Evolutionary conservation across 2,888 invertebrate genomes (phyloP).

Genomic region (Tenthredo distinguenda): DNA sequence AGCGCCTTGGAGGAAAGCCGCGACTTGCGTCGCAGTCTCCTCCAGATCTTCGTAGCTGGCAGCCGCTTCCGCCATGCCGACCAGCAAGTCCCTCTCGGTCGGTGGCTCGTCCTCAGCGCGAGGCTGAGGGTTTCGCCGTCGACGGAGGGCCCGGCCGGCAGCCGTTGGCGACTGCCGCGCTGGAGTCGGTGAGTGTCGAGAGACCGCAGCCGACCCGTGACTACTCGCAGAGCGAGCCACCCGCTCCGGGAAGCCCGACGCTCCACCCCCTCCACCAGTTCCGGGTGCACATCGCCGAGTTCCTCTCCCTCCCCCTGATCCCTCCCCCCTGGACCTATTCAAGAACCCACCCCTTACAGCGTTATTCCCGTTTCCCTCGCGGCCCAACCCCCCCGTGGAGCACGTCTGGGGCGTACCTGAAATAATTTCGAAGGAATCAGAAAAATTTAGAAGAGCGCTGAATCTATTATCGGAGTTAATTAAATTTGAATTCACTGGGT

Average conservation of each 20-base stretch:
- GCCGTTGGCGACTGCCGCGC: background rate
- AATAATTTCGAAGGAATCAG: background rate
- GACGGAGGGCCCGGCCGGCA: background rate
- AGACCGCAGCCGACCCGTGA: too few relatives aligned
- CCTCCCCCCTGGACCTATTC: too few relatives aligned
- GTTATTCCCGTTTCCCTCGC: too few relatives aligned
- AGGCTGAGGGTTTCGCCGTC: background rate
- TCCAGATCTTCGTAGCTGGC: slow-evolving; percentile 4
- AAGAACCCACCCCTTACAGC: too few relatives aligned
- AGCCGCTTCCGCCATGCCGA: slow-evolving; percentile 16
- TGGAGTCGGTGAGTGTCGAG: background rate
- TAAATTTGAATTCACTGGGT: background rate
- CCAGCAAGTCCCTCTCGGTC: slow-evolving; percentile 26
- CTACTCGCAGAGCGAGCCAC: too few relatives aligned
- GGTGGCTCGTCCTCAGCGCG: background rate
- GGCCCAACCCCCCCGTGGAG: background rate
- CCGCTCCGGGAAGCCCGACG: too few relatives aligned
- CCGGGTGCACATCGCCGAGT: too few relatives aligned
- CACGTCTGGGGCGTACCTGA: background rate
- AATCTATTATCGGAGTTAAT: background rate
- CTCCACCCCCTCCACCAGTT: too few relatives aligned
- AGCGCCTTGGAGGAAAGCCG: background rate
- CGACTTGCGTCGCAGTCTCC: background rate
- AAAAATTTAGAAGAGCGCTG: background rate
- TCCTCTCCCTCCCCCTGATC: too few relatives aligned